Conservation (phyloP, 1,140 invertebrate genomes). For the Anastrepha ludens region DNA sequence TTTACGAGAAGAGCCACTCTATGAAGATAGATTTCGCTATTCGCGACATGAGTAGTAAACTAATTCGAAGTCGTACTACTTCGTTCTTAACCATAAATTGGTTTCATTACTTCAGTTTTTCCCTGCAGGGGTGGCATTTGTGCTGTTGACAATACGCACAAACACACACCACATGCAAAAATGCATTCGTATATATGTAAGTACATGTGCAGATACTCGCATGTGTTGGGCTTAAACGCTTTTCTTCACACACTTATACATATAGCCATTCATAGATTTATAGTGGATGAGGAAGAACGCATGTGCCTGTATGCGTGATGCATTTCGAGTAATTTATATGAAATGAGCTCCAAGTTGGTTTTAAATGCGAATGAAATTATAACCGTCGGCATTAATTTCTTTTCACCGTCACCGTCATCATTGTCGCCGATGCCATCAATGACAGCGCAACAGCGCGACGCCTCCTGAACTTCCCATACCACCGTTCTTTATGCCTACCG, state of each 20-base stretch:
- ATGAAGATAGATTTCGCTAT: no score
- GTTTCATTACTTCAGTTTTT: no score
- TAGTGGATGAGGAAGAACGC: not conserved
- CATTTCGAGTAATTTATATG: constrained; percentile 53
- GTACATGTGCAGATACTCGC: not conserved
- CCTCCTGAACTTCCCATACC: not conserved
- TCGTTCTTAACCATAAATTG: no score
- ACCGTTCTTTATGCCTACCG: not conserved
- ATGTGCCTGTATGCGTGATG: not conserved
- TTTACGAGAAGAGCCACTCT: no score
- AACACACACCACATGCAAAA: no score
- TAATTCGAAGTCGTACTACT: no score
- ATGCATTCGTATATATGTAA: no score
- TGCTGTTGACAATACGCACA: no score
- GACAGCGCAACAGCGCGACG: not conserved
- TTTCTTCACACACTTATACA: not conserved
- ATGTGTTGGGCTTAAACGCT: not conserved
- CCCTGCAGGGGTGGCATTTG: no score
- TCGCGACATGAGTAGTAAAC: no score
- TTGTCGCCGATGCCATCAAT: constrained; percentile 22
- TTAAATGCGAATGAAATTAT: constrained; percentile 58
- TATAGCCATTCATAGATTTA: not conserved
- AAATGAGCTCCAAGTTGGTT: constrained; percentile 56
- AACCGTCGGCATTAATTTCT: constrained; percentile 41
- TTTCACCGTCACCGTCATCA: constrained; percentile 27